Evolutionary conservation across 2,888 invertebrate species (phyloP).

Genomic region (Cheilosia urbana): DNA sequence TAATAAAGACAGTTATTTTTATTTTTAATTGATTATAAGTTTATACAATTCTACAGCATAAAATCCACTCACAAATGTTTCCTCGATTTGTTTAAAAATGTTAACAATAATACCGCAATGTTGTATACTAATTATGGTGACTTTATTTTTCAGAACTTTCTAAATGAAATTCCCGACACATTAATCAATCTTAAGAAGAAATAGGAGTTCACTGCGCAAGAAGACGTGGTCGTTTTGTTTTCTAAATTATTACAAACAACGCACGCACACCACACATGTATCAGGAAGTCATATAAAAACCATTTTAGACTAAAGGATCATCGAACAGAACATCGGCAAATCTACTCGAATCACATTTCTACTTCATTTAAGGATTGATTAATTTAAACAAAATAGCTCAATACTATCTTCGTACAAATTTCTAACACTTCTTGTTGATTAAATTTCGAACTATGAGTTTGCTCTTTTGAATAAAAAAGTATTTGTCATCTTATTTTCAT

Average conservation of each 20-base stretch:
- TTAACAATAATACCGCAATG: neutral
- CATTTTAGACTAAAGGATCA: slow-evolving; percentile 56
- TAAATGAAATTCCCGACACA: slow-evolving; percentile 84
- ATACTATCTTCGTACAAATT: slow-evolving; percentile 29
- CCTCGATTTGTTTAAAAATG: no score
- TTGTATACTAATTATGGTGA: neutral
- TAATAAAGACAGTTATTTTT: no score
- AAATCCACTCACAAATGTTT: no score
- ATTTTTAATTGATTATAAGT: no score
- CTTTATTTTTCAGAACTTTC: slow-evolving; percentile 82
- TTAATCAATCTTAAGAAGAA: slow-evolving; percentile 83
- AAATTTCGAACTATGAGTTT: slow-evolving; percentile 8
- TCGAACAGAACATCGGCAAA: slow-evolving; percentile 37
- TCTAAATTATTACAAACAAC: slow-evolving; percentile 52
- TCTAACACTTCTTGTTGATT: slow-evolving; percentile 20
- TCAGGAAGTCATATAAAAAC: slow-evolving; percentile 57
- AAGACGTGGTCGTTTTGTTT: slow-evolving; percentile 52
- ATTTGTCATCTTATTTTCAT: slow-evolving; percentile 30
- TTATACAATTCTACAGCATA: no score
- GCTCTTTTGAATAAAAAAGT: slow-evolving; percentile 4
- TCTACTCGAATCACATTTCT: slow-evolving; percentile 24
- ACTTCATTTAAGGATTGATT: slow-evolving; percentile 54
- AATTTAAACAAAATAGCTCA: slow-evolving; percentile 61
- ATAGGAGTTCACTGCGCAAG: slow-evolving; percentile 56
- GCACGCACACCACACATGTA: slow-evolving; percentile 23